Percentiles rank a stretch among this genome's conserved stretches.
phyloP scores from a whole-genome alignment of 2,797 vertebrate genomes.

The Lagodon rhomboides region DNA sequence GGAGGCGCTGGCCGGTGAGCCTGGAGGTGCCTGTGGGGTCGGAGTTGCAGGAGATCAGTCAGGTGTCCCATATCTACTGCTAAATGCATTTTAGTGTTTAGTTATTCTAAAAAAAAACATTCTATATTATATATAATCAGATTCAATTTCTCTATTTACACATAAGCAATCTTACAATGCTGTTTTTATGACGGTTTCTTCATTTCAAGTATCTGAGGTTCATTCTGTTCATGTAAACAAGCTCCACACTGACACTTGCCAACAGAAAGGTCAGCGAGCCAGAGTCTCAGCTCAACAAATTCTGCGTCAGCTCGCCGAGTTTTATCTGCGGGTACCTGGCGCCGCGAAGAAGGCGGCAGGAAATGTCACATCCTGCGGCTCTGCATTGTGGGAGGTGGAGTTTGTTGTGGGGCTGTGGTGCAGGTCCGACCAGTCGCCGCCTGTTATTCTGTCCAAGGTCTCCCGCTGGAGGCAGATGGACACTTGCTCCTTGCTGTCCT shows the following conservation, averaged over 20 bases:
- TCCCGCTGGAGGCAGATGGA: slow-evolving; percentile 74
- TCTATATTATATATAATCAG: too few species aligned
- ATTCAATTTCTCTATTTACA: not conserved
- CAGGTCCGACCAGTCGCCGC: slow-evolving; percentile 59
- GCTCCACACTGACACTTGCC: not conserved
- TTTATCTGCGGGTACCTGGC: slow-evolving; percentile 63
- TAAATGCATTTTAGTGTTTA: not conserved
- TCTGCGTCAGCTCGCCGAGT: not conserved
- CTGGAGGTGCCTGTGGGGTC: slow-evolving; percentile 58
- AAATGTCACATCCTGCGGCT: slow-evolving; percentile 66
- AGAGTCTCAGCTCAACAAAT: slow-evolving; percentile 16
- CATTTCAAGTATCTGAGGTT: not conserved
- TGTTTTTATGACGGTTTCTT: not conserved
- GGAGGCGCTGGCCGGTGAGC: slow-evolving; percentile 49
- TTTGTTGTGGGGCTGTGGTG: slow-evolving; percentile 61
- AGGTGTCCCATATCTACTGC: not conserved
- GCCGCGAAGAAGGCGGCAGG: slow-evolving; percentile 61
- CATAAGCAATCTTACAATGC: not conserved
- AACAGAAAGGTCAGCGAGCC: not conserved
- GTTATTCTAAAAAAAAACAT: too few species aligned
- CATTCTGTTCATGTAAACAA: not conserved
- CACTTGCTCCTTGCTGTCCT: slow-evolving; percentile 81
- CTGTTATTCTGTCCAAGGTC: slow-evolving; percentile 57
- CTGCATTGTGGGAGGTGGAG: slow-evolving; percentile 71
- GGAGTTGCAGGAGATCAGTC: slow-evolving; percentile 7